These are phyloP conservation scores for Synanthedon myopaeformis DNA, from an alignment of 2,888 invertebrate genomes.

Conservation along the genomic window DNA sequence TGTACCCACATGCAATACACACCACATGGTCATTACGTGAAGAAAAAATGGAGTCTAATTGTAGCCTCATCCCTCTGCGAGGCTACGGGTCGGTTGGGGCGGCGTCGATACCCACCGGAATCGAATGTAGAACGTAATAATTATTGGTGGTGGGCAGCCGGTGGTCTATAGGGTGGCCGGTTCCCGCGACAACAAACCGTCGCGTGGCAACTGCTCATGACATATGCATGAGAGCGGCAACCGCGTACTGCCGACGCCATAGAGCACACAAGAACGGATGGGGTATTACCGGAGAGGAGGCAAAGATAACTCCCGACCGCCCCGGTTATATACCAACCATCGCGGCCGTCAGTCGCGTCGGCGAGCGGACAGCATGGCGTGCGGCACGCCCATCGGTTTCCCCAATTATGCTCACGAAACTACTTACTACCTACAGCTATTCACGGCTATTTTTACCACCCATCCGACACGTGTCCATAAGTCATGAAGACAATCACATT, in stretches of 20 bases:
- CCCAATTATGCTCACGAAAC: constrained; percentile 59
- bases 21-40: constrained; percentile 37
- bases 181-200: constrained; percentile 69
- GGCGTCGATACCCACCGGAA: constrained; percentile 47
- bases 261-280: constrained; percentile 63
- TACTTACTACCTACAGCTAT: constrained; percentile 36
- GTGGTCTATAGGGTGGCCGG: constrained; percentile 27
- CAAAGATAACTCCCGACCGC: constrained; percentile 26
- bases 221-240: constrained; percentile 64
- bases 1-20: constrained; percentile 50
- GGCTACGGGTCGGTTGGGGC: constrained; percentile 22
- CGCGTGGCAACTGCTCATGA: constrained; percentile 68
- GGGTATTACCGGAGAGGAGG: constrained; percentile 60
- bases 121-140: constrained; percentile 62
- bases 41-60: constrained; percentile 47
- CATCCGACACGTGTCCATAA: constrained; percentile 47
- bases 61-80: constrained; percentile 54
- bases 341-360: constrained; percentile 5
- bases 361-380: constrained; percentile 16
- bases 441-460: constrained; percentile 45
- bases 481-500: constrained; percentile 42
- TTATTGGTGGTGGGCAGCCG: constrained; percentile 45
- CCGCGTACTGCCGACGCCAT: constrained; percentile 30
- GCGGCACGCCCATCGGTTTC: constrained; percentile 36
- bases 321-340: neutral